Conservation (phyloP, 2,888 invertebrate genomes). For the Pardosa pseudoannulata region DNA sequence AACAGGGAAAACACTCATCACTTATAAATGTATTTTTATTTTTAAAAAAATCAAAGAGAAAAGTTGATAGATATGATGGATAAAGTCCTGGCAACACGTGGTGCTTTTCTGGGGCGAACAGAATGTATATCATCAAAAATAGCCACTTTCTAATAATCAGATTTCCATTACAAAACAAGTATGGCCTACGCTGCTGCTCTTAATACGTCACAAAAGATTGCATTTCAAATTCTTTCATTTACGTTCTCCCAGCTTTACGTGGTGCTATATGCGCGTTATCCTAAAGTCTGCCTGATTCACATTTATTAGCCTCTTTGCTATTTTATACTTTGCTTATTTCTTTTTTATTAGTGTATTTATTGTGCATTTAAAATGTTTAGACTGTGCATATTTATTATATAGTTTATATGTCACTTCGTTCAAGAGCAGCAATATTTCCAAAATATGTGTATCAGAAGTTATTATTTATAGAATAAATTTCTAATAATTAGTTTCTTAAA, state of each 20-base stretch:
- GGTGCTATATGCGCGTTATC: neutral
- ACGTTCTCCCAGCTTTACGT: neutral
- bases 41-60: neutral
- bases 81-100: neutral
- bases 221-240: constrained; percentile 1
- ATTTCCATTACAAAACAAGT: neutral
- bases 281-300: neutral
- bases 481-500: constrained; percentile 1
- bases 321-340: neutral
- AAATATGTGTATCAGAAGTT: neutral
- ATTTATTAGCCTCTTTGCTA: neutral
- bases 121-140: neutral
- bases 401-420: neutral
- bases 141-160: neutral
- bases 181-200: neutral
- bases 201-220: constrained; percentile 3
- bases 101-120: neutral
- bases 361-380: neutral
- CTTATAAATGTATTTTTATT: constrained; percentile 19
- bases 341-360: neutral
- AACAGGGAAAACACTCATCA: constrained; percentile 16
- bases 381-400: neutral
- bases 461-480: neutral
- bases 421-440: constrained; percentile 8
- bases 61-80: constrained; percentile 6